A percentile compares a stretch with the other conserved stretches of the same genome.
These are phyloP conservation scores for Capreolus pygargus DNA, from an alignment of 2,113 vertebrate genomes.

Conservation along the genomic window DNA sequence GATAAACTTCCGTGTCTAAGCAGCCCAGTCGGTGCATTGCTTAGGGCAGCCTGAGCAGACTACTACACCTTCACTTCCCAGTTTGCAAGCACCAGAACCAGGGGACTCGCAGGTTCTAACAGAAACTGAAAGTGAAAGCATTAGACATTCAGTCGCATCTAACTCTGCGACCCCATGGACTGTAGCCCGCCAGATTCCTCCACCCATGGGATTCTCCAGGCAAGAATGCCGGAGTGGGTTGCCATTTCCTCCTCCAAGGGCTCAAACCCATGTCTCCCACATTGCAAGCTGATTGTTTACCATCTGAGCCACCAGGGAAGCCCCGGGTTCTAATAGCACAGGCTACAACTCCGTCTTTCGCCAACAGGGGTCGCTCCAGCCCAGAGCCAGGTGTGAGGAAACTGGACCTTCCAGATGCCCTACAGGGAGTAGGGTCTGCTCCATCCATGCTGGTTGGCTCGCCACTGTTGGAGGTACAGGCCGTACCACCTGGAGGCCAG, in stretches of 20 bases:
- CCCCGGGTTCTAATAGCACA: neutral
- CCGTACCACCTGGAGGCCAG: neutral
- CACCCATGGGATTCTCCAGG: neutral
- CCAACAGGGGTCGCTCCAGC: neutral
- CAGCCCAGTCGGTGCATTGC: accelerated
- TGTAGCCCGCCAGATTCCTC: neutral
- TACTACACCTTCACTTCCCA: accelerated
- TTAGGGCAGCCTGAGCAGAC: neutral
- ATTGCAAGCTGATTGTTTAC: neutral
- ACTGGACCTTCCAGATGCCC: neutral
- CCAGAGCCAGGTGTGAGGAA: accelerated
- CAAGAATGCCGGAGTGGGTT: neutral
- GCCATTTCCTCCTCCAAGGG: neutral
- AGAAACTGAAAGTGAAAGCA: neutral
- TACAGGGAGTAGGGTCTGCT: accelerated
- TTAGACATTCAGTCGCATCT: neutral
- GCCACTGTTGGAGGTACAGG: neutral
- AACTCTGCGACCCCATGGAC: neutral
- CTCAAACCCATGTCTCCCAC: neutral
- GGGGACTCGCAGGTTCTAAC: accelerated
- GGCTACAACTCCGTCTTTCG: neutral
- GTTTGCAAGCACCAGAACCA: neutral
- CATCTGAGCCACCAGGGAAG: neutral
- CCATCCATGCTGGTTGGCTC: accelerated
- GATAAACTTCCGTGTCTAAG: neutral